Percentiles rank a stretch among this genome's conserved stretches.
Evolutionary conservation across 2,888 invertebrate species (phyloP).

Genomic region (Tetragnatha montana): DNA sequence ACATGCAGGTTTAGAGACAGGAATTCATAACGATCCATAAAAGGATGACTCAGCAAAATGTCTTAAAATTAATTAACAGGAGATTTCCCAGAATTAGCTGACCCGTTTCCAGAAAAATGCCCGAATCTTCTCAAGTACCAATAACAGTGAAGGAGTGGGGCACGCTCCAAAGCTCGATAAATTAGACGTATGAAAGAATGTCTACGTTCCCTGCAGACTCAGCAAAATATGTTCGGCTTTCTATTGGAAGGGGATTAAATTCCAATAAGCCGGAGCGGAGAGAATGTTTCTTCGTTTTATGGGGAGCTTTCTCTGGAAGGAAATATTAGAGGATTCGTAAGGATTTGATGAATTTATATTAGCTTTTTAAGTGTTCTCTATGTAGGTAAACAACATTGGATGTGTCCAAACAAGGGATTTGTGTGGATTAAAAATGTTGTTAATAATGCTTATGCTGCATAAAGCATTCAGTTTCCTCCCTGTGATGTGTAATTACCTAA

Average conservation of each 20-base stretch:
- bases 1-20: background rate
- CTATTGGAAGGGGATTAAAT: constrained; percentile 42
- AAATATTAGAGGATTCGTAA: constrained; percentile 42
- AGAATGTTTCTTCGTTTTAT: constrained; percentile 39
- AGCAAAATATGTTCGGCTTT: constrained; percentile 40
- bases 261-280: constrained; percentile 30
- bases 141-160: constrained; percentile 29
- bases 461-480: no score
- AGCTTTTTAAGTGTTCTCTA: constrained; percentile 20
- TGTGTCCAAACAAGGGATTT: background rate
- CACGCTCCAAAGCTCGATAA: constrained; percentile 27
- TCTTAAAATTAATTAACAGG: constrained; percentile 53
- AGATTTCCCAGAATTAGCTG: constrained; percentile 54
- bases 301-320: background rate
- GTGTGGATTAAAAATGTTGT: no score
- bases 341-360: constrained; percentile 35
- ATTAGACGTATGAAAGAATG: constrained; percentile 56
- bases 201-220: constrained; percentile 18
- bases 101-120: constrained; percentile 14
- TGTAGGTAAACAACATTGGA: background rate
- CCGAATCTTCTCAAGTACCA: constrained; percentile 33
- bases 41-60: background rate
- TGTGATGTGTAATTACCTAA: no score
- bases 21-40: background rate
- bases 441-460: no score